Base-by-base conservation (phyloP, 1,140 invertebrate species). In the Stegodyphus mimosarum region DNA sequence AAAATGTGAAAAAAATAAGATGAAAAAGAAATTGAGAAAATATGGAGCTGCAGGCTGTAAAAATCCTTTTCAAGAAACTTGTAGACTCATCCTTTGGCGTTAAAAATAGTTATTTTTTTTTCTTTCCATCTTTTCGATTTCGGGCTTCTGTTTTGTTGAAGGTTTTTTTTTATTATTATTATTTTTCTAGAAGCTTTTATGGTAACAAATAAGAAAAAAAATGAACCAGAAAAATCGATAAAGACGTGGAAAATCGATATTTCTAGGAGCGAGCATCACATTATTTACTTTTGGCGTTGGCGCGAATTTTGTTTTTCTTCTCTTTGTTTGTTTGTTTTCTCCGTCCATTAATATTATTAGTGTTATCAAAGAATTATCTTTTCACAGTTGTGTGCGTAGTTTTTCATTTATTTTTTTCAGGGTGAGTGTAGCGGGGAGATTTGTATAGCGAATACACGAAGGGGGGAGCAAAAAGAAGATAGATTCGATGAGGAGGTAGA, bases 271-370 rank as follows among this genome's bases (percentile, higher is more conserved):
- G 66, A 11, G n/a, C 60, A 10, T 17, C 17, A 67, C 18, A 51
- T 67, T 63, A 33, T 76, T 64, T 78, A 49, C 50, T 66, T 75
- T 52, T 67, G 55, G 55, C 55, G 55, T 33, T 51, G n/a, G 5
- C n/a, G 6, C 11, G 5, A 18, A 9, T 13, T 15, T 48, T 76
- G 13, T 69, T 51, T 78, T 69, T 64, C 50, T 74, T 63, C 48
- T 9, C 67, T 15, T 64, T n/a, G n/a, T 17, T 76, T 33, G 7
- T 13, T 64, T 52, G 17, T 53, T 64, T 69, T 78, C 49, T 60
- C 11, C 48, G 49, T 78, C 76, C 64, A 78, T 78, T 69, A 78
- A 78, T 69, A 67, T 78, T 78, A 78, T 78, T 78, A 78, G 76
- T 50, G n/a, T 69, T 67, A 67, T 17, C 50, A 64, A 66, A 64